A percentile compares a stretch with the other conserved stretches of the same genome.
These are phyloP conservation scores for Ochotona curzoniae DNA, from an alignment of 2,113 vertebrate genomes.

Conservation along the genomic window DNA sequence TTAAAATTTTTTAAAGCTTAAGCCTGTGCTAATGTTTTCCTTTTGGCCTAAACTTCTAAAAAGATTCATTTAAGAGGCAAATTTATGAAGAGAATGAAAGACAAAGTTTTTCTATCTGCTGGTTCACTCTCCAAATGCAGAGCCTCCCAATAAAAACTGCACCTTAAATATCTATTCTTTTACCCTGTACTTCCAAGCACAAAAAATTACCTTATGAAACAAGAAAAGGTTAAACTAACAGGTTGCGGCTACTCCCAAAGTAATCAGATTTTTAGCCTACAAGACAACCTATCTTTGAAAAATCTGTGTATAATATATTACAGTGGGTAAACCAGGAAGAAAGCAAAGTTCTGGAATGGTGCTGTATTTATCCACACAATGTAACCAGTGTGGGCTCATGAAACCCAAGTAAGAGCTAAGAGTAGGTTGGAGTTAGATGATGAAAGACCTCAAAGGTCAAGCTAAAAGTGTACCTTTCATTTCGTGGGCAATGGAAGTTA, in stretches of 20 bases:
- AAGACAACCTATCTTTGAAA: constrained; percentile 20
- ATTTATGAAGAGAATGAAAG: too few relatives aligned
- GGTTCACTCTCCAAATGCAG: too few relatives aligned
- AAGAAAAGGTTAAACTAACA: constrained; percentile 40
- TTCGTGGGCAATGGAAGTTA: constrained; percentile 18
- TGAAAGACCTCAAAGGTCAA: constrained; percentile 8
- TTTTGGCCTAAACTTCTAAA: too few relatives aligned
- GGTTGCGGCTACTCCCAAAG: constrained; percentile 25
- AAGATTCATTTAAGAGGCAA: too few relatives aligned
- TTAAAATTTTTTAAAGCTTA: neutral
- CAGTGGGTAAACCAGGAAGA: neutral
- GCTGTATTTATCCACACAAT: neutral
- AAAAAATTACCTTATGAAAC: neutral
- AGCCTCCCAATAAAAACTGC: neutral
- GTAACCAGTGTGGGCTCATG: neutral
- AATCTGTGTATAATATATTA: neutral
- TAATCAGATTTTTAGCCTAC: constrained; percentile 41
- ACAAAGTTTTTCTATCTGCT: too few relatives aligned
- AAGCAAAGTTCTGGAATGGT: neutral
- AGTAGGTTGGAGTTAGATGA: neutral
- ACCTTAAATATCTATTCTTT: constrained; percentile 10
- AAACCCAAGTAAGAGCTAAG: neutral
- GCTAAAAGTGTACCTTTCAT: constrained; percentile 1
- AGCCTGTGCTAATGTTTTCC: neutral
- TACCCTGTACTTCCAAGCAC: neutral